Evolutionary conservation across 2,888 invertebrate genomes (phyloP).

Genomic region (Metallyticus violacea): DNA sequence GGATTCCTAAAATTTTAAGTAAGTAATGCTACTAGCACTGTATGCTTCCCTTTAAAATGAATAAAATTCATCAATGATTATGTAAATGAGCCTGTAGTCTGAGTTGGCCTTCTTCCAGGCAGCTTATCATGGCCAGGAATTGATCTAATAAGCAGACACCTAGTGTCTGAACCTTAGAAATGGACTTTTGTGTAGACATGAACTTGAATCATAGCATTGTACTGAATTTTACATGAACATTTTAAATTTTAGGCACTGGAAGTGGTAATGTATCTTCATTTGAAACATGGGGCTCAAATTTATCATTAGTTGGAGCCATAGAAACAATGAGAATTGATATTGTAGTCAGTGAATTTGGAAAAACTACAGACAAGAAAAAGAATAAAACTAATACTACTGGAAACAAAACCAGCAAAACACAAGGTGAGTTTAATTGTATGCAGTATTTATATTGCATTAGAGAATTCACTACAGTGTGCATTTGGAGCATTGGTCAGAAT

Average conservation of each 20-base stretch:
- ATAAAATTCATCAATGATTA: too few species aligned
- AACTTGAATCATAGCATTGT: too few species aligned
- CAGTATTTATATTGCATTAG: background rate
- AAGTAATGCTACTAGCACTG: too few species aligned
- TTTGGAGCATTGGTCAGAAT: background rate
- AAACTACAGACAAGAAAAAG: conserved; percentile 58
- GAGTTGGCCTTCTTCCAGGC: too few species aligned
- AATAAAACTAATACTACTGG: conserved; percentile 17
- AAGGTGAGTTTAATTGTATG: background rate
- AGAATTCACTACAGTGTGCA: background rate
- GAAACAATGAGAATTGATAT: conserved; percentile 90
- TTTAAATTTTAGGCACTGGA: conserved; percentile 45
- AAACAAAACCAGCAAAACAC: conserved; percentile 22
- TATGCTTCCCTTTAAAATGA: too few species aligned
- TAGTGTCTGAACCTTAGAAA: too few species aligned
- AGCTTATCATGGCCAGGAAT: too few species aligned
- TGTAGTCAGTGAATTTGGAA: conserved; percentile 83
- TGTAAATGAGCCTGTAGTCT: too few species aligned
- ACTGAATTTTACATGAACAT: too few species aligned
- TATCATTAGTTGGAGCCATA: conserved; percentile 79
- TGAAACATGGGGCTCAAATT: conserved; percentile 85
- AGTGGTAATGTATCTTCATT: conserved; percentile 64
- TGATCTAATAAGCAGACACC: too few species aligned
- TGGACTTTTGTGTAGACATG: too few species aligned
- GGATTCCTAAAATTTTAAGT: too few species aligned